A percentile compares a stretch with the other conserved stretches of the same genome.
These are phyloP conservation scores for Cyrtorhinus lividipennis DNA, from an alignment of 1,140 invertebrate genomes.

Conservation along the genomic window DNA sequence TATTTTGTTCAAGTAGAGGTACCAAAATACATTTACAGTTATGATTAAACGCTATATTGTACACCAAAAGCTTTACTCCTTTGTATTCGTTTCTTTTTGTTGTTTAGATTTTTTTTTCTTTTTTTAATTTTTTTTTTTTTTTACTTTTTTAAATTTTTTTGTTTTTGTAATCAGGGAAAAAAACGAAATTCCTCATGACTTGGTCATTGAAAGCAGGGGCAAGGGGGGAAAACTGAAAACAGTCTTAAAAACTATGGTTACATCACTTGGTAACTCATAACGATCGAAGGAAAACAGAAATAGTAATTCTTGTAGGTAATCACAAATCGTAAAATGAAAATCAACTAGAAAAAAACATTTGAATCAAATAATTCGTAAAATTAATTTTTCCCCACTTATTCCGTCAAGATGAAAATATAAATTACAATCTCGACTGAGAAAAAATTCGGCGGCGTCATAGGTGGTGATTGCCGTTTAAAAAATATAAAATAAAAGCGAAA, in stretches of 20 bases:
- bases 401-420: background rate
- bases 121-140: slow-evolving; percentile 4
- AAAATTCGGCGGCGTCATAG: too few relatives aligned
- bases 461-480: too few relatives aligned
- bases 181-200: slow-evolving; percentile 1
- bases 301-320: background rate
- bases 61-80: slow-evolving; percentile 7
- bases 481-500: too few relatives aligned
- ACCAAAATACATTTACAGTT: slow-evolving; percentile 13
- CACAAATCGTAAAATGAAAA: background rate
- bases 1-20: background rate
- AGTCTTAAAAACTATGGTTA: slow-evolving; percentile 15
- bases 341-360: background rate
- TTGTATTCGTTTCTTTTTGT: background rate
- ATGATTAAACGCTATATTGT: background rate
- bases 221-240: slow-evolving; percentile 1
- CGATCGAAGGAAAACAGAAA: background rate
- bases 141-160: background rate
- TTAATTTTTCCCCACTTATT: background rate
- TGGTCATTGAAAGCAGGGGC: slow-evolving; percentile 1
- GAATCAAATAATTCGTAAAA: too few relatives aligned
- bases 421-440: background rate
- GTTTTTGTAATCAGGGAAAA: background rate
- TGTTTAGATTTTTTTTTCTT: background rate
- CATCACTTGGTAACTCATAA: slow-evolving; percentile 13